Conservation (phyloP, 2,797 vertebrate species). For the Coilia nasus region DNA sequence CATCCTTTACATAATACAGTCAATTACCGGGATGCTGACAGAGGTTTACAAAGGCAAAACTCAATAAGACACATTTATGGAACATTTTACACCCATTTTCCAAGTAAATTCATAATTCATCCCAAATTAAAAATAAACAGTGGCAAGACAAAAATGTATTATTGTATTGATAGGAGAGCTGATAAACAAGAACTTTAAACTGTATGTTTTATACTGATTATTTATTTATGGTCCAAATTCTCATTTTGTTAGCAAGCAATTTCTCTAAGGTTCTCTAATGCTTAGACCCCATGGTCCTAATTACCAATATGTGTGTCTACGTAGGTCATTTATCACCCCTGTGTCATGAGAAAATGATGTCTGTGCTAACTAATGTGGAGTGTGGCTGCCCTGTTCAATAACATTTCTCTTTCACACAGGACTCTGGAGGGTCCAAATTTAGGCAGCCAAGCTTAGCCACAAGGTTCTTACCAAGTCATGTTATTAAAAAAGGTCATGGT, state of each 20-base stretch:
- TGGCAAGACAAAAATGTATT: background rate
- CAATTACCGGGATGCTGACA: no score
- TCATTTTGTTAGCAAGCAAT: background rate
- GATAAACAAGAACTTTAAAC: background rate
- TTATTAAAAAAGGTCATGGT: slow-evolving; percentile 18
- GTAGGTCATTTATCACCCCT: background rate
- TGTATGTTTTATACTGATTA: background rate
- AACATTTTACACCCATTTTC: background rate
- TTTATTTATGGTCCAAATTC: background rate
- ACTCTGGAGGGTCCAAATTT: slow-evolving; percentile 10
- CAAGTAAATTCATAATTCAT: background rate
- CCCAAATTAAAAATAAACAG: background rate
- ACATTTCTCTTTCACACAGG: background rate
- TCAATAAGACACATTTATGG: background rate
- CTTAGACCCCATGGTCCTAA: background rate
- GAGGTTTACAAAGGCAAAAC: background rate
- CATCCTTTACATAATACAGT: no score
- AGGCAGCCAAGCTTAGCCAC: slow-evolving; percentile 19
- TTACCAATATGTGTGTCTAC: background rate
- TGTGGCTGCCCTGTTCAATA: slow-evolving; percentile 2
- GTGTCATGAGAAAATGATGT: background rate
- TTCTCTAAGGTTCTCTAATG: background rate
- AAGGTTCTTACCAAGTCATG: slow-evolving; percentile 21
- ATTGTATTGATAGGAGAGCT: background rate
- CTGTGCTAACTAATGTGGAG: background rate